phyloP scores from a whole-genome alignment of 2,888 invertebrate species.

The Erpobdella octoculata region DNA sequence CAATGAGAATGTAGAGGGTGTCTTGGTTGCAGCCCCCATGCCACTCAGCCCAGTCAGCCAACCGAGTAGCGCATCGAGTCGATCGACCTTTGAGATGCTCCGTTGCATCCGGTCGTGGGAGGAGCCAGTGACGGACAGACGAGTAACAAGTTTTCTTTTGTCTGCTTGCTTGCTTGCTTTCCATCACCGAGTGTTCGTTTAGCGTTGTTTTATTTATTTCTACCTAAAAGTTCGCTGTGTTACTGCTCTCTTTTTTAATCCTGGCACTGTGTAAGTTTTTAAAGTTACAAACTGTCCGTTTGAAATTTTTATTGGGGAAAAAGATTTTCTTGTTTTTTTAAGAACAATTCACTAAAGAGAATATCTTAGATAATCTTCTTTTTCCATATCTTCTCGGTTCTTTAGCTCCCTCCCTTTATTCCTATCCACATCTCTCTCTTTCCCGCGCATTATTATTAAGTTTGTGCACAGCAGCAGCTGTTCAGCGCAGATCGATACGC shows the following conservation, averaged over 20 bases:
- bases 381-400: not conserved
- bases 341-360: too few relatives aligned
- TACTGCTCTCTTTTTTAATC: too few relatives aligned
- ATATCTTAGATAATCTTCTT: not conserved
- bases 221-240: too few relatives aligned
- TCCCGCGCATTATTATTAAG: not conserved
- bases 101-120: not conserved
- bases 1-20: not conserved
- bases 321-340: too few relatives aligned
- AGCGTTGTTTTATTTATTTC: too few relatives aligned
- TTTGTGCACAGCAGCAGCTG: slow-evolving; percentile 5
- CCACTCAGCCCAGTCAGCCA: not conserved
- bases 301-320: too few relatives aligned
- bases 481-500: not conserved
- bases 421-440: not conserved
- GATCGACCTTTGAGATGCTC: not conserved
- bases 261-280: too few relatives aligned
- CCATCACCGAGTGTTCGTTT: too few relatives aligned
- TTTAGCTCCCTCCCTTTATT: not conserved
- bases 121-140: slow-evolving; percentile 1
- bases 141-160: not conserved
- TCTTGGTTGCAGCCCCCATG: not conserved
- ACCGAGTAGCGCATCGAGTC: slow-evolving; percentile 5
- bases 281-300: too few relatives aligned
- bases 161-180: too few relatives aligned